Conservation (phyloP, 2,888 invertebrate genomes). For the Syritta pipiens region DNA sequence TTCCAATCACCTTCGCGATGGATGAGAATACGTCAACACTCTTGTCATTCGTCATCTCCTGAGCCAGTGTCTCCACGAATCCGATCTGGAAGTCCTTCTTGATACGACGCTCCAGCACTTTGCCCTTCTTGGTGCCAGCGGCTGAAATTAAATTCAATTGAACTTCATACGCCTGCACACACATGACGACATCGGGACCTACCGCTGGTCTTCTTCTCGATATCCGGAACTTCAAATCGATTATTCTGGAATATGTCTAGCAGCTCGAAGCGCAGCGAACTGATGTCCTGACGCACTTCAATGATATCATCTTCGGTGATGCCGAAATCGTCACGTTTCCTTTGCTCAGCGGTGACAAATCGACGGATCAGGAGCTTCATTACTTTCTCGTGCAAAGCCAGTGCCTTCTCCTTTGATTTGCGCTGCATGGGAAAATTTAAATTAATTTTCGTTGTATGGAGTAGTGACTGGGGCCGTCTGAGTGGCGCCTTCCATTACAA, state of each 20-base stretch:
- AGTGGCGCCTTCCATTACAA: conserved; percentile 44
- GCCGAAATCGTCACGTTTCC: conserved; percentile 93
- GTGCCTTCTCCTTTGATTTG: conserved; percentile 86
- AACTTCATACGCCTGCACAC: background rate
- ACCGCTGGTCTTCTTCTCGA: conserved; percentile 82
- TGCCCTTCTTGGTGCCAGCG: conserved; percentile 85
- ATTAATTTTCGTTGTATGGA: conserved; percentile 56
- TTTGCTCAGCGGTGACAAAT: conserved; percentile 93
- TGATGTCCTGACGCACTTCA: conserved; percentile 98
- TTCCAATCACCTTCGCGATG: conserved; percentile 89
- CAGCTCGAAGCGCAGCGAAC: conserved; percentile 94
- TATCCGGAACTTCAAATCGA: conserved; percentile 90
- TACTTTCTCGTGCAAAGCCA: conserved; percentile 88
- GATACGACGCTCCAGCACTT: conserved; percentile 91
- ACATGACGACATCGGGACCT: conserved; percentile 70
- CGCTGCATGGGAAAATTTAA: conserved; percentile 80
- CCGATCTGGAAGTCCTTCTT: conserved; percentile 95
- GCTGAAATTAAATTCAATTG: conserved; percentile 80
- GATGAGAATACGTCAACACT: conserved; percentile 91
- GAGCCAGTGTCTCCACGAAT: conserved; percentile 89
- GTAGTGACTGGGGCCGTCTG: background rate
- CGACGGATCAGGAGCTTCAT: conserved; percentile 93
- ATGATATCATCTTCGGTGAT: conserved; percentile 98
- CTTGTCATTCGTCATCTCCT: conserved; percentile 85
- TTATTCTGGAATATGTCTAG: conserved; percentile 94